Evolutionary conservation across 2,888 invertebrate genomes (phyloP).

Genomic region (Cetonia aurata): DNA sequence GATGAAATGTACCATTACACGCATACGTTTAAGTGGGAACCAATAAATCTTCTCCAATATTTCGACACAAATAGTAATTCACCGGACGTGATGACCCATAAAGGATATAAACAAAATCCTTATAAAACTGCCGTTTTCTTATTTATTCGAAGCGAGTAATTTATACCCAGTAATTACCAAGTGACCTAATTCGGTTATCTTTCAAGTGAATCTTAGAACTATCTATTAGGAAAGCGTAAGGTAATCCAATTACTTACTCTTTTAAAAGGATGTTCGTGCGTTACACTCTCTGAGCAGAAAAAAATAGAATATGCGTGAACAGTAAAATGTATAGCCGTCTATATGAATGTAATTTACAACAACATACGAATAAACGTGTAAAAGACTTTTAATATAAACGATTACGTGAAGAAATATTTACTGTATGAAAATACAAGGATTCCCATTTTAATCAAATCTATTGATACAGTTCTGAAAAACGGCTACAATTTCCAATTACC

Average conservation of each 20-base stretch:
- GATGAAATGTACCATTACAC: slow-evolving; percentile 11
- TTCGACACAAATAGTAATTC: slow-evolving; percentile 5
- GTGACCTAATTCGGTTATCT: slow-evolving; percentile 29
- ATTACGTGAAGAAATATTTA: too few species aligned
- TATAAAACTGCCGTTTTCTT: slow-evolving; percentile 13
- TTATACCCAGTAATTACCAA: slow-evolving; percentile 21
- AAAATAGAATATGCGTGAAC: too few species aligned
- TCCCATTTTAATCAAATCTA: too few species aligned
- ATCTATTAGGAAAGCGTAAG: slow-evolving; percentile 24
- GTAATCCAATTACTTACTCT: slow-evolving; percentile 15
- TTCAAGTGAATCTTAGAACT: slow-evolving; percentile 24
- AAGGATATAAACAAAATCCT: slow-evolving; percentile 30
- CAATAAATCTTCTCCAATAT: slow-evolving; percentile 21
- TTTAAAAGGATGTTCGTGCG: slow-evolving; percentile 4
- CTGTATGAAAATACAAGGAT: too few species aligned
- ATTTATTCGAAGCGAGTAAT: slow-evolving; percentile 22
- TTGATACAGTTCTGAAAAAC: too few species aligned
- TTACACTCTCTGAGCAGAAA: not conserved
- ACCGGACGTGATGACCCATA: slow-evolving; percentile 20
- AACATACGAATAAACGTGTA: too few species aligned
- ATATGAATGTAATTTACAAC: too few species aligned
- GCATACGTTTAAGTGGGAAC: slow-evolving; percentile 10
- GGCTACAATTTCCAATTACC: too few species aligned
- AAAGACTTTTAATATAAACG: too few species aligned
- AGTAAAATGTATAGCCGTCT: too few species aligned